These are phyloP conservation scores for Heteromurus nitidus DNA, from an alignment of 2,888 invertebrate genomes.

Conservation along the genomic window DNA sequence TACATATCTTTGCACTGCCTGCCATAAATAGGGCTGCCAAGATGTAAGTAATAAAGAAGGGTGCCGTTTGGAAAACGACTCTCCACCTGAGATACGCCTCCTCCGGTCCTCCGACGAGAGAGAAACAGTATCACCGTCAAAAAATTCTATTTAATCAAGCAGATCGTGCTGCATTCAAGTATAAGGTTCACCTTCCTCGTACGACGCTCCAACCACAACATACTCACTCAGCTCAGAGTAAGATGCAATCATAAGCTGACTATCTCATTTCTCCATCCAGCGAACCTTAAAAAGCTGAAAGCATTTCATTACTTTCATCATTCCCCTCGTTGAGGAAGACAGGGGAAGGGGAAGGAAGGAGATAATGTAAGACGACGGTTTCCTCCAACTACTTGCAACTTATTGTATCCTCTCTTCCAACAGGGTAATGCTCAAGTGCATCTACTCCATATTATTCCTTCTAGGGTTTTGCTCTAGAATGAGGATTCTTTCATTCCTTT, in stretches of 20 bases:
- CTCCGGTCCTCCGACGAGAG: no score
- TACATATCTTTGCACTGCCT: no score
- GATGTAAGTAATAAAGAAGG: no score
- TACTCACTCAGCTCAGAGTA: neutral
- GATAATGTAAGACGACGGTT: slow-evolving; percentile 5
- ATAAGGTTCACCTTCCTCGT: no score
- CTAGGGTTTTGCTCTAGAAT: no score
- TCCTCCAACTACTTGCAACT: no score
- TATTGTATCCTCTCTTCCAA: no score
- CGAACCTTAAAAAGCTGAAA: slow-evolving; percentile 26
- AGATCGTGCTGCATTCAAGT: neutral
- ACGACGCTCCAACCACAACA: neutral
- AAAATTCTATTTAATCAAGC: slow-evolving; percentile 19
- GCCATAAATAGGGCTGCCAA: no score
- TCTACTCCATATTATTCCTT: neutral
- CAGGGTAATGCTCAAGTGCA: neutral
- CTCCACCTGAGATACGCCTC: no score
- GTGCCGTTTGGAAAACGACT: no score
- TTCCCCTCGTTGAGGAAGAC: neutral
- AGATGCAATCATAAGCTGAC: neutral
- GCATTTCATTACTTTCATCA: slow-evolving; percentile 25
- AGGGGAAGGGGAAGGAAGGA: slow-evolving; percentile 21
- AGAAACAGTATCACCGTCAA: slow-evolving; percentile 1
- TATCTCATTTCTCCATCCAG: slow-evolving; percentile 8
- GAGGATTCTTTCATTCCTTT: no score